These are phyloP conservation scores for Agrochola lota DNA, from an alignment of 2,888 invertebrate genomes.

Conservation along the genomic window DNA sequence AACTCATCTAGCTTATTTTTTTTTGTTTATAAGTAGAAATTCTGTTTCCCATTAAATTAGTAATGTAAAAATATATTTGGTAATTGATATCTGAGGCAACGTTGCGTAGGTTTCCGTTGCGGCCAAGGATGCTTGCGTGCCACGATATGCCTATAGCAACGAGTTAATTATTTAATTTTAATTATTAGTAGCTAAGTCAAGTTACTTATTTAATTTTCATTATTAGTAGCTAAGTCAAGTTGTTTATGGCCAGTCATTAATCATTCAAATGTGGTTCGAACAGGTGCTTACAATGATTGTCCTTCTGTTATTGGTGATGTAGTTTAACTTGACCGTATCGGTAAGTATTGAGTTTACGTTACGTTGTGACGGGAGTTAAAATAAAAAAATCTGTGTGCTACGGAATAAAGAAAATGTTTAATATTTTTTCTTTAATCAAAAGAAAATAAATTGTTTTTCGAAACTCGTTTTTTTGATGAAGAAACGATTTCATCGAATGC, in stretches of 20 bases:
- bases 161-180: slow-evolving; percentile 27
- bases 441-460: no score
- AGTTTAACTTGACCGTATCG: slow-evolving; percentile 41
- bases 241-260: slow-evolving; percentile 26
- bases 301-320: slow-evolving; percentile 35
- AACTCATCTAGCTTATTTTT: no score
- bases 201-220: slow-evolving; percentile 30
- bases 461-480: no score
- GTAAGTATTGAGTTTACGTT: neutral
- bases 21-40: slow-evolving; percentile 30
- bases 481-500: no score
- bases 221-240: slow-evolving; percentile 12
- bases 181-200: slow-evolving; percentile 17
- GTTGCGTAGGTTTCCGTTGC: slow-evolving; percentile 56
- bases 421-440: no score
- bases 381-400: neutral
- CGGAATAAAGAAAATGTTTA: no score
- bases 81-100: slow-evolving; percentile 39
- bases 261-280: slow-evolving; percentile 30
- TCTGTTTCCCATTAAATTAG: slow-evolving; percentile 17
- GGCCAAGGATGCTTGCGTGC: slow-evolving; percentile 50
- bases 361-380: no score
- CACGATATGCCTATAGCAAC: slow-evolving; percentile 20
- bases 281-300: slow-evolving; percentile 35
- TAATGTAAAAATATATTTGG: slow-evolving; percentile 29